A percentile compares a stretch with the other conserved stretches of the same genome.
These are phyloP conservation scores for Agrochola litura DNA, from an alignment of 2,888 invertebrate species.

Conservation along the genomic window DNA sequence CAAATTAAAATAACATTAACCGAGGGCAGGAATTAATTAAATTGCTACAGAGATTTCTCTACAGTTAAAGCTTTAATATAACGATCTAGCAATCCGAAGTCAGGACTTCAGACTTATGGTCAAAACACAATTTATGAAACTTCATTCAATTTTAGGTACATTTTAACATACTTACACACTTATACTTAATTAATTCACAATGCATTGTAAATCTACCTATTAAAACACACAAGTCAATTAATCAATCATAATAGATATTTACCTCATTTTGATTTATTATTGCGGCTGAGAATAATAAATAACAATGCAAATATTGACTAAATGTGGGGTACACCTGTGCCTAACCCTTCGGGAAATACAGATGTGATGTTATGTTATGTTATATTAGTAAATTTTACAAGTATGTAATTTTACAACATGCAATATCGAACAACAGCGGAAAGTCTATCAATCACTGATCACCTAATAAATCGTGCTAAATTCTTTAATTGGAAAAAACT, in stretches of 20 bases:
- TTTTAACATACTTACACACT: no score
- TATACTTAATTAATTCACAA: not conserved
- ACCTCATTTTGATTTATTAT: not conserved
- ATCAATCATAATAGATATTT: not conserved
- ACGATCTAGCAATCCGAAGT: not conserved
- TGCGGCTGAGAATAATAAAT: not conserved
- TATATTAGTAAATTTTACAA: not conserved
- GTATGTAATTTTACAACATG: not conserved
- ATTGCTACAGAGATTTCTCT: slow-evolving; percentile 2
- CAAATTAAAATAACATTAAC: slow-evolving; percentile 30
- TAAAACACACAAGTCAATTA: not conserved
- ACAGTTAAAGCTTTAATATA: not conserved
- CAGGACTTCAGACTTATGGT: not conserved
- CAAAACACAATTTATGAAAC: not conserved
- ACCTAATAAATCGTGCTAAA: slow-evolving; percentile 36
- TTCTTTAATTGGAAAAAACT: slow-evolving; percentile 47
- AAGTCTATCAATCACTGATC: slow-evolving; percentile 37
- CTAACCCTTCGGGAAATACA: no score
- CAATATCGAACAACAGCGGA: not conserved
- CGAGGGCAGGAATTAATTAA: not conserved
- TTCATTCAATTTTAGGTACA: not conserved
- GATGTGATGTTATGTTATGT: no score
- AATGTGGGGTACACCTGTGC: no score
- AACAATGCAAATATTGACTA: not conserved
- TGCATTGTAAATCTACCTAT: not conserved